Percentiles rank a stretch among this genome's conserved stretches.
phyloP scores from a whole-genome alignment of 2,113 vertebrate species.

The Lates calcarifer region DNA sequence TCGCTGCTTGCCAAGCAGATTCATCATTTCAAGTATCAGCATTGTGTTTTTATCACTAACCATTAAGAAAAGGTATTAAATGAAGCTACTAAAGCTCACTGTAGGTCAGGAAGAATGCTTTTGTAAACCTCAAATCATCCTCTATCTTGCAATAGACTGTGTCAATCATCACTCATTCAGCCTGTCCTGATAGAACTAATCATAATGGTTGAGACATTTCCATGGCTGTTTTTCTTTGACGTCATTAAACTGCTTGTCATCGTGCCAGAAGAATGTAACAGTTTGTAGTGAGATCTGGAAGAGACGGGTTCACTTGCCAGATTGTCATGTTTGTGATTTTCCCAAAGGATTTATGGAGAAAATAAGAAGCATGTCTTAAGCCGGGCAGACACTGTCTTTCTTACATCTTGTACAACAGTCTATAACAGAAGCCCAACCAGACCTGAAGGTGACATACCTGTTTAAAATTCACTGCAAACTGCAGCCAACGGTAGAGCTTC shows the following conservation, averaged over 20 bases:
- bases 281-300: background rate
- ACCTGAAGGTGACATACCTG: conserved; percentile 71
- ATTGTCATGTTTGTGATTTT: conserved; percentile 7
- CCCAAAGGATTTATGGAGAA: background rate
- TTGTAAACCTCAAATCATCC: background rate
- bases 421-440: background rate
- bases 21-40: background rate
- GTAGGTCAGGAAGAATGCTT: background rate
- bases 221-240: conserved; percentile 8
- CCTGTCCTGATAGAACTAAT: background rate
- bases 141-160: background rate
- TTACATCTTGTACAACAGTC: background rate
- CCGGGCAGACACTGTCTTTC: background rate
- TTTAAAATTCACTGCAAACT: conserved; percentile 58
- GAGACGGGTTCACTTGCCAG: background rate
- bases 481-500: background rate
- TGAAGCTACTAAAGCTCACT: background rate
- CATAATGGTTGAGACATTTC: conserved; percentile 17
- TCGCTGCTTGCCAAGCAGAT: background rate
- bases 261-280: background rate
- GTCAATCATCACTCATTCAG: conserved; percentile 9
- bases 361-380: background rate
- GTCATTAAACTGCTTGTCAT: conserved; percentile 33
- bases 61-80: background rate
- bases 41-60: background rate